A percentile compares a stretch with the other conserved stretches of the same genome.
Conservation (phyloP, 2,797 vertebrate genomes). For the Linurgus olivaceus region DNA sequence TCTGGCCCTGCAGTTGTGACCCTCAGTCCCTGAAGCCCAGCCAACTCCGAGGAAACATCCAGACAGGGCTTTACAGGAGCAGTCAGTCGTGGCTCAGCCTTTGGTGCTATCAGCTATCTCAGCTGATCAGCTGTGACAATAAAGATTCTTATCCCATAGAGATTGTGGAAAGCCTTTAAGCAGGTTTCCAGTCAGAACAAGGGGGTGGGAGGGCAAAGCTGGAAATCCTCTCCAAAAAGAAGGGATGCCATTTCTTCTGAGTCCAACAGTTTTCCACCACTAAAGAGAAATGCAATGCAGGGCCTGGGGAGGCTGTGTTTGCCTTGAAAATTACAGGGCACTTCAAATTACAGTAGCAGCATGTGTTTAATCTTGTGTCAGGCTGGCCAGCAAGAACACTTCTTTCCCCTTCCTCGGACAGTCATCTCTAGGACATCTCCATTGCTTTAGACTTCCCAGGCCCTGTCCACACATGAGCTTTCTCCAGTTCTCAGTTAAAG, state of each 20-base stretch:
- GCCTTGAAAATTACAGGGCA: slow-evolving; percentile 33
- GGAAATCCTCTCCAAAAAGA: not conserved
- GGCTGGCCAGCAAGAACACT: not conserved
- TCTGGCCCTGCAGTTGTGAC: not conserved
- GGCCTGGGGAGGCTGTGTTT: not conserved
- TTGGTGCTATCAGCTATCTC: not conserved
- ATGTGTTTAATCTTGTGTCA: not conserved
- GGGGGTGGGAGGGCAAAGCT: not conserved
- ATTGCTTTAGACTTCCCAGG: not conserved
- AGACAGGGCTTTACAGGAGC: not conserved
- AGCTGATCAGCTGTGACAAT: not conserved
- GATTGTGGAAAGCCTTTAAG: not conserved
- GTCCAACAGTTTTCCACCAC: not conserved
- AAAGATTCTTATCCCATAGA: not conserved
- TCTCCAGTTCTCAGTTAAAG: not conserved
- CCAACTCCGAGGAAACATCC: not conserved
- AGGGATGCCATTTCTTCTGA: not conserved
- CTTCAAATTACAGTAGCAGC: not conserved
- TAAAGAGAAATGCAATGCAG: not conserved
- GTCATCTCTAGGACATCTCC: not conserved
- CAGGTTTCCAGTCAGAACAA: not conserved
- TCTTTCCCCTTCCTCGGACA: not conserved
- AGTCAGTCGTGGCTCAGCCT: not conserved
- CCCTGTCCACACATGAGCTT: not conserved
- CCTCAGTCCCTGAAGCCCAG: not conserved